Base-by-base conservation (phyloP, 1,140 invertebrate species). In the Tachypleus tridentatus region DNA sequence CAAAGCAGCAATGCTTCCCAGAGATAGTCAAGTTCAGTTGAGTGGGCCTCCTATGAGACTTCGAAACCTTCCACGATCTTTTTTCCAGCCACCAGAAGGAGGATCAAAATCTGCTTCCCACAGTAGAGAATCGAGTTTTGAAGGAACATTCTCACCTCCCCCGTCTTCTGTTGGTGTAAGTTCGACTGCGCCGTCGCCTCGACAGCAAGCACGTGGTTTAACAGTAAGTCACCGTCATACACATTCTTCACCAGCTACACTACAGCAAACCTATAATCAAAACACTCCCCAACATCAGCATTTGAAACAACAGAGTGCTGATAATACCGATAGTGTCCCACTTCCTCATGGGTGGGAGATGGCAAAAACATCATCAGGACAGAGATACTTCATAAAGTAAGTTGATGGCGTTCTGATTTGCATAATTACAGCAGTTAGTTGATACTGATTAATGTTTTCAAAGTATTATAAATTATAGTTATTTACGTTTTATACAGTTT, bases 351-450 rank as follows among this genome's bases (percentile, higher is more conserved):
- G 93, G 58, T 98, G 93, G 94, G 93, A 97, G 78, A 90, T 94
- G 77, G 93, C 93, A 10, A 84, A 86, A 71, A 97, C 93, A 64
- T 84, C 87, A 61, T 88, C 95, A 79, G 93, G 93, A 72, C 93
- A 96, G 78, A 86, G 94, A 73, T 98, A 97, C 80, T 98, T 90
- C 83, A 87, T 98, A 77, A 96, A 98, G 91, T 93, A 80, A 91
- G 87, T 84, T 8, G 4, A 47, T 29, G 57, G 57, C 10, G 8
- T 29, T 29, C 29, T 29, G 29, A 29, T 29, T 29, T 29, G 29
- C 29, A 29, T 29, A 29, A 29, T 1, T 29, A 29, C 29, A 29
- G 29, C 29, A 29, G 29, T 29, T 29, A 29, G 29, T 29, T 29
- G 29, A 29, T 29, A 29, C n/a, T n/a, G n/a, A n/a, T 29, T 29